Evolutionary conservation across 2,113 vertebrate genomes (phyloP).

Genomic region (Diphyllodes magnificus): DNA sequence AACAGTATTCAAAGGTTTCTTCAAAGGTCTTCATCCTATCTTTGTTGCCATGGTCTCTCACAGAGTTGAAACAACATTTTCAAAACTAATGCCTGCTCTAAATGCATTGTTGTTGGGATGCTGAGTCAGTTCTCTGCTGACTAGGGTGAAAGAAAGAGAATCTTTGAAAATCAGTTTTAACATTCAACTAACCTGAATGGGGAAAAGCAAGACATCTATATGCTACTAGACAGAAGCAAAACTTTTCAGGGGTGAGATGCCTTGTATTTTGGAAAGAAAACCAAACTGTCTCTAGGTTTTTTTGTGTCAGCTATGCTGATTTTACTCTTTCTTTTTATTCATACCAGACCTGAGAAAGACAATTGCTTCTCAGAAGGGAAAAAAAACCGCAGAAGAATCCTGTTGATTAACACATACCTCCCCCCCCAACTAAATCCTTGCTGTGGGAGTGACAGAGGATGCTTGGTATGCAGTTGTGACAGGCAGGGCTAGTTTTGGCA

Average conservation of each 20-base stretch:
- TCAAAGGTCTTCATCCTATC: slow-evolving; percentile 60
- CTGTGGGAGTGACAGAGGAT: neutral
- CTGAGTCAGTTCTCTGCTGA: slow-evolving; percentile 48
- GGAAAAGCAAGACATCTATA: neutral
- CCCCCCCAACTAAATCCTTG: neutral
- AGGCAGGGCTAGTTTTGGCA: neutral
- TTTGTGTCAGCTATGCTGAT: neutral
- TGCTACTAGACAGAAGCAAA: neutral
- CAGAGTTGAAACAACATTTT: slow-evolving; percentile 56
- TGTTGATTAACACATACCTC: neutral
- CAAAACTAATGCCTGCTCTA: slow-evolving; percentile 40
- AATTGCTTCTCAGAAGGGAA: neutral
- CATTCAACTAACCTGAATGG: slow-evolving; percentile 45
- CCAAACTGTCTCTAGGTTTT: neutral
- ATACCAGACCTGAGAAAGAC: slow-evolving; percentile 31
- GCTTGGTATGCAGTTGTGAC: slow-evolving; percentile 17
- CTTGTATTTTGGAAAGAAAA: neutral
- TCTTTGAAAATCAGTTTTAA: slow-evolving; percentile 42
- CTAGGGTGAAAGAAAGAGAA: neutral
- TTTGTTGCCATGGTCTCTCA: slow-evolving; percentile 56
- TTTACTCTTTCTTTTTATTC: slow-evolving; percentile 29
- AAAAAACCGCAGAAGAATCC: neutral
- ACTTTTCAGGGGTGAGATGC: neutral
- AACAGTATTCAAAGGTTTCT: slow-evolving; percentile 58
- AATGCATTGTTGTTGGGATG: slow-evolving; percentile 53